Base-by-base conservation (phyloP, 2,797 vertebrate genomes). In the Perodicticus potto region DNA sequence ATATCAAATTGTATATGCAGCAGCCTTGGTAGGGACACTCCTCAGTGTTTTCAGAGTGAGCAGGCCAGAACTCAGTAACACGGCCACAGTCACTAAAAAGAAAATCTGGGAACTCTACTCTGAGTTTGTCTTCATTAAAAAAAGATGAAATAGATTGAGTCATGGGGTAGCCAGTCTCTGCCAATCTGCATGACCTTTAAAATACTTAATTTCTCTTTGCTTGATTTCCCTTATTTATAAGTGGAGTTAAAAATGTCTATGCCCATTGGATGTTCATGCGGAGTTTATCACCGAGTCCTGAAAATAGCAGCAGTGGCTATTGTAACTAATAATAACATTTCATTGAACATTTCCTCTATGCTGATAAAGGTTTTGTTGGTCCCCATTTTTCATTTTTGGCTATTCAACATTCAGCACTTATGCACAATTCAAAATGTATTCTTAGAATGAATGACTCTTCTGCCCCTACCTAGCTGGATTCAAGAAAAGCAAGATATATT, bases 361-460 rank as follows among this genome's bases (percentile, higher is more conserved):
- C 23, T 86, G 16, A 93, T 63, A 63, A 93, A 91, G 88, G 2
- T 70, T 93, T 85, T 63, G 63, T 86, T 78, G 59, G 61, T 53
- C 34, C 17, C 19, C 4, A 34, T 29, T 29, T 69, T 76, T 29
- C 25, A 63, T 76, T 78, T 34, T 11, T 9, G 6, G 1, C 53
- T 77, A 55, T 32, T 94, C 59, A 94, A 73, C 29, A 63, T 45
- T 29, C 89, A 94, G 63, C 40, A 78, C 27, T 65, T 81, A 95
- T 57, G 91, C 23, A 91, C 32, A 73, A 89, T 87, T 96, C 49
- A 96, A 93, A 90, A 53, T 72, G 16, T 77, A 37, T 85, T 81
- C 55, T 81, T 84, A 77, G 12, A 93, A 70, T 93, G 70, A 94
- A 93, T 94, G 72, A 34, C 29, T 94, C 27, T 53, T 81, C 53